Conservation (phyloP, 1,140 invertebrate species). For the Cotesia typhae region DNA sequence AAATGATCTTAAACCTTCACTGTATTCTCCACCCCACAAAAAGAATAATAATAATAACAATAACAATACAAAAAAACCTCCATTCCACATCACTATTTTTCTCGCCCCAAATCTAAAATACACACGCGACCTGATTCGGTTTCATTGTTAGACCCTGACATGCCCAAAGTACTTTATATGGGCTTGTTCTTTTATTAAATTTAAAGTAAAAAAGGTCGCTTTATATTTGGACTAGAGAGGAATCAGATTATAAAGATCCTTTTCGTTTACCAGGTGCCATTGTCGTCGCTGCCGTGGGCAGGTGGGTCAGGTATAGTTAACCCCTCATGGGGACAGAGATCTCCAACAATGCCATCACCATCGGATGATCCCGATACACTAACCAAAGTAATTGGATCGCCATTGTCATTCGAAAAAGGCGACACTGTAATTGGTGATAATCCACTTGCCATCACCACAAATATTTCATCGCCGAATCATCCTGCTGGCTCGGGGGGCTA, state of each 20-base stretch:
- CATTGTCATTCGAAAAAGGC: neutral
- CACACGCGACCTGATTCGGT: constrained; percentile 18
- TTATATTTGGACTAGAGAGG: constrained; percentile 15
- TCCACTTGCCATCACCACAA: constrained; percentile 10
- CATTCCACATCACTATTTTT: constrained; percentile 12
- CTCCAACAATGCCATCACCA: neutral
- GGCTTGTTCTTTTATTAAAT: no score
- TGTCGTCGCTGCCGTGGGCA: constrained; percentile 3
- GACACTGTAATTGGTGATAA: constrained; percentile 22
- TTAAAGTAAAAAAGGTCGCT: constrained; percentile 1
- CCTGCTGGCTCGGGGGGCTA: neutral
- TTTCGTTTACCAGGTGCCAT: constrained; percentile 24
- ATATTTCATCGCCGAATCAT: neutral
- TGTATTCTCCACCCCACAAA: neutral
- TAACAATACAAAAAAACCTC: neutral
- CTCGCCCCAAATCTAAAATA: constrained; percentile 12
- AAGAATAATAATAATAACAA: neutral
- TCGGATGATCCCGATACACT: no score
- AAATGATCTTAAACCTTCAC: constrained; percentile 1
- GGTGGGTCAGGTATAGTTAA: constrained; percentile 10
- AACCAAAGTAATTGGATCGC: no score
- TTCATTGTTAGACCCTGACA: constrained; percentile 23
- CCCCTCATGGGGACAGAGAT: constrained; percentile 2
- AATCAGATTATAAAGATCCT: no score
- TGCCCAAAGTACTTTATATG: neutral